Evolutionary conservation across 2,797 vertebrate genomes (phyloP), one percentile per base, ranked within the genome.

Genomic region (Menidia menidia): DNA sequence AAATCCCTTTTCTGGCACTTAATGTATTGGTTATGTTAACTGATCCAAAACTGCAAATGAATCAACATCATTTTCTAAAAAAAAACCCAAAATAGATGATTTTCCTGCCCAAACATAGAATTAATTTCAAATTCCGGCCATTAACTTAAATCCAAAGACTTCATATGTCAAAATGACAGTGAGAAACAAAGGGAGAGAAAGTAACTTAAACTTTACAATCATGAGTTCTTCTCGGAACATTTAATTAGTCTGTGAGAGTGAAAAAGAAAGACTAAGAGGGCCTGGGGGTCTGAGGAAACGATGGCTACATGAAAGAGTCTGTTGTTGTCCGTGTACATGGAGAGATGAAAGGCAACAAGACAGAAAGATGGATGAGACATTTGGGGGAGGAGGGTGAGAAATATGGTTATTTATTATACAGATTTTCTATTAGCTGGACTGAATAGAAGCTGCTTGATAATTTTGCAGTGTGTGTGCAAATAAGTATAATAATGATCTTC

Each of bases 231-330:
- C 74, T 86, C 77, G 58, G 88, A 89, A 85, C 87, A 89, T 93
- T 92, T 91, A 91, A 92, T 92, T 92, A 92, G 86, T 67, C 77
- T 67, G 85, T 87, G 85, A 87, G 89, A 91, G 84, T 42, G 69
- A 86, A 78, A 76, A 67, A 80, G 78, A 82, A 75, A 75, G 84
- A 84, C 74, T 71, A 75, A 75, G 83, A 84, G 60, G 63, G 91
- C 88, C 90, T 44, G 80, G 90, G 92, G 91, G 67, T 71, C 55
- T 12, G 81, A 83, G 84, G 84, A 81, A 78, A 83, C 89, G 91
- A 92, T 80, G 87, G 77, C 68, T 45, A 85, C 88, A 94, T 94
- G 91, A 95, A 94, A 94, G 93, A 79, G 71, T 69, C 87, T 75
- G 88, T 93, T 94, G 93, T 93, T 90, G 86, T 83, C 88, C 32